These are phyloP conservation scores for Columba livia DNA, from an alignment of 2,113 vertebrate genomes.

Conservation along the genomic window DNA sequence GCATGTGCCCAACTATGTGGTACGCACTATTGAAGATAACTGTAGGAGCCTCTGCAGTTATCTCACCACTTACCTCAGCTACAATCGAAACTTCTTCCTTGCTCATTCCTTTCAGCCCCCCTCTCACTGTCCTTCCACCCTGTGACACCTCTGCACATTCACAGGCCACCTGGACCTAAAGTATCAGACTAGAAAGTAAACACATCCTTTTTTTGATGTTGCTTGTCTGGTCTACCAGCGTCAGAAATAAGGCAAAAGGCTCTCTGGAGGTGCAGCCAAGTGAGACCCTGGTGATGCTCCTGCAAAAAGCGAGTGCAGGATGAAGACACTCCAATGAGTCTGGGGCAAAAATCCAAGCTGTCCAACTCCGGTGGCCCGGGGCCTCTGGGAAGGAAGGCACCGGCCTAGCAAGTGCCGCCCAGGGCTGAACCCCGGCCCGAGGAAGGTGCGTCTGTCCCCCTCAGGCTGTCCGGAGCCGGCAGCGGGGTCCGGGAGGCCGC, in stretches of 20 bases:
- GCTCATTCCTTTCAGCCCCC: not conserved
- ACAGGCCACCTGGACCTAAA: not conserved
- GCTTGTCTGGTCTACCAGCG: not conserved
- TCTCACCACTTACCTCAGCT: not conserved
- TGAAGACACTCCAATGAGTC: not conserved
- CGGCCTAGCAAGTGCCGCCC: no score
- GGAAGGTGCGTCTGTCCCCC: not conserved
- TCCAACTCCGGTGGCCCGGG: accelerated
- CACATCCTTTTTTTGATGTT: not conserved
- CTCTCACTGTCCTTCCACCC: not conserved
- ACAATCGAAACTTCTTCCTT: not conserved
- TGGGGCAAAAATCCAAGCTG: no score
- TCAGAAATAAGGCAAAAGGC: not conserved
- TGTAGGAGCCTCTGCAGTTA: not conserved
- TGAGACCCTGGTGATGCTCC: accelerated
- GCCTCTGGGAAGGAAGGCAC: no score
- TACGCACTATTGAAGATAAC: not conserved
- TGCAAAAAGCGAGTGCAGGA: accelerated
- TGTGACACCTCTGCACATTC: accelerated
- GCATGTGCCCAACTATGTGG: not conserved
- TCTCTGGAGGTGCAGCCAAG: not conserved
- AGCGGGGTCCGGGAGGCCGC: no score
- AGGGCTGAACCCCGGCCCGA: not conserved
- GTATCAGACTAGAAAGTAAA: not conserved
- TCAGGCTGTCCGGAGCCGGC: not conserved